phyloP scores from a whole-genome alignment of 1,140 invertebrate genomes.

The Drosophila kurseongensis region DNA sequence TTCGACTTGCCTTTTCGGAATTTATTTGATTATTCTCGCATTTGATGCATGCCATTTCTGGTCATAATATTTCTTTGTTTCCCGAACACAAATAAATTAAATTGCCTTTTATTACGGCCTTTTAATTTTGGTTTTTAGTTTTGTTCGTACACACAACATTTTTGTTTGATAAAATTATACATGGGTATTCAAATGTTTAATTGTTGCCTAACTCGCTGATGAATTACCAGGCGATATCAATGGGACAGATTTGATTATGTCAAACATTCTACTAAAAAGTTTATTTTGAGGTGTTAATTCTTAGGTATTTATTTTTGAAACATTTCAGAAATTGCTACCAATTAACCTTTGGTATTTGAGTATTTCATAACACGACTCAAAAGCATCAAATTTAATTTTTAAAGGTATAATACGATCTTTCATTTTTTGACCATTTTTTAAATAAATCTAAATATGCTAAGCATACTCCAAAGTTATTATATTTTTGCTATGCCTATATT shows the following conservation, averaged over 20 bases:
- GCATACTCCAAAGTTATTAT: too few relatives aligned
- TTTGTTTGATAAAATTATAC: conserved; percentile 4
- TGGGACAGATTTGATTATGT: conserved; percentile 6
- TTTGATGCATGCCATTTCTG: conserved; percentile 45
- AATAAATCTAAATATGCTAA: too few relatives aligned
- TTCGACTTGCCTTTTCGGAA: conserved; percentile 36
- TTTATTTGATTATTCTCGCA: conserved; percentile 42
- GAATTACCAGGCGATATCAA: conserved; percentile 21
- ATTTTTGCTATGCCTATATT: too few relatives aligned
- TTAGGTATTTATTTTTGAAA: not conserved
- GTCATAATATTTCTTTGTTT: conserved; percentile 46
- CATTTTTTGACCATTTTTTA: too few relatives aligned
- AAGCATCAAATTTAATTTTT: too few relatives aligned
- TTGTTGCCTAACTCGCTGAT: conserved; percentile 20
- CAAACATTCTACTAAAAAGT: not conserved
- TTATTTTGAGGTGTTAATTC: not conserved
- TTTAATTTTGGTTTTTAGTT: conserved; percentile 21
- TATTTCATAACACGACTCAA: too few relatives aligned
- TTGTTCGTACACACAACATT: not conserved
- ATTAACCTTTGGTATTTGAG: too few relatives aligned
- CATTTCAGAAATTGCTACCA: too few relatives aligned
- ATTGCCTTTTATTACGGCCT: conserved; percentile 12
- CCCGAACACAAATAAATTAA: conserved; percentile 29
- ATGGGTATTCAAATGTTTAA: conserved; percentile 25
- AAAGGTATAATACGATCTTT: too few relatives aligned